phyloP scores from a whole-genome alignment of 1,140 invertebrate genomes.

The Helicoverpa armigera region DNA sequence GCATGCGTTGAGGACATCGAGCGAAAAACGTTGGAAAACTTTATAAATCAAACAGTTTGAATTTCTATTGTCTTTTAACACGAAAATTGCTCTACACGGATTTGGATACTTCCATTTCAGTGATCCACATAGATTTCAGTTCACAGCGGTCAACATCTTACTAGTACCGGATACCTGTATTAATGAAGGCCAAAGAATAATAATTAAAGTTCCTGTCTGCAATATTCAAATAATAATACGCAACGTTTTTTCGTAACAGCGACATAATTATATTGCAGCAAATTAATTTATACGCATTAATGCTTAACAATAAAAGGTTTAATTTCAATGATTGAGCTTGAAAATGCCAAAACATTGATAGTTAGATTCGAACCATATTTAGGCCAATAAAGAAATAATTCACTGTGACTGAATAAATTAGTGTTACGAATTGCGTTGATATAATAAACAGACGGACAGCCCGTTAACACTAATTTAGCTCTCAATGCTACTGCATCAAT shows the following conservation, averaged over 20 bases:
- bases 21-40: background rate
- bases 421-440: slow-evolving; percentile 25
- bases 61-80: too few relatives aligned
- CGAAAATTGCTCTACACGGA: too few relatives aligned
- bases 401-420: slow-evolving; percentile 29
- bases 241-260: background rate
- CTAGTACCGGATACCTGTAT: too few relatives aligned
- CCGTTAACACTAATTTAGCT: slow-evolving; percentile 35
- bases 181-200: too few relatives aligned
- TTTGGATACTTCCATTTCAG: too few relatives aligned
- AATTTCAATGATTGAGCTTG: background rate
- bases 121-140: too few relatives aligned
- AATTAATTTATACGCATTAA: background rate
- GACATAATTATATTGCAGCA: too few relatives aligned
- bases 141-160: too few relatives aligned
- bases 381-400: slow-evolving; percentile 19
- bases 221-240: background rate
- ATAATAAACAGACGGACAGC: slow-evolving; percentile 8
- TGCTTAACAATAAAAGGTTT: background rate
- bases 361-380: background rate
- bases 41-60: too few relatives aligned
- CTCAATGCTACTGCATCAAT: slow-evolving; percentile 23
- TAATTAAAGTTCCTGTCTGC: too few relatives aligned
- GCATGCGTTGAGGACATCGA: background rate
- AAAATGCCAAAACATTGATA: background rate